Conservation (phyloP, 2,113 vertebrate genomes). For the Alosa alosa region DNA sequence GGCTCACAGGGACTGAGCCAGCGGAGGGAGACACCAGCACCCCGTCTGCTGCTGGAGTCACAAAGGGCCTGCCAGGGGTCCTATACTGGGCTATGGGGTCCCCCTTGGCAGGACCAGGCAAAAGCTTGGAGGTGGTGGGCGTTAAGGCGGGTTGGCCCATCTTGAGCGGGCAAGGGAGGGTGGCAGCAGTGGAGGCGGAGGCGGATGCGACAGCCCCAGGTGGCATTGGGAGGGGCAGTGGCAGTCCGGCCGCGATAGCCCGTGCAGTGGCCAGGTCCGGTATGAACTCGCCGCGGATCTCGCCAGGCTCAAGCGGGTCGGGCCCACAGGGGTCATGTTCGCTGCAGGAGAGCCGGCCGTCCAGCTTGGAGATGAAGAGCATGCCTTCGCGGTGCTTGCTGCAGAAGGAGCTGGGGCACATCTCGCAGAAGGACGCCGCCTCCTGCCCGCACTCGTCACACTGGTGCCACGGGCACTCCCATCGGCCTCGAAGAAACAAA, state of each 20-base stretch:
- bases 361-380: conserved; percentile 98
- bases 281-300: conserved; percentile 71
- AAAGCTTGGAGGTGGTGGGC: conserved; percentile 21
- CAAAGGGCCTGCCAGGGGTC: background rate
- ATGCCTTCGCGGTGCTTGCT: conserved; percentile 92
- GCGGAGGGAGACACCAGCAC: conserved; percentile 17
- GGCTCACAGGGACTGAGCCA: conserved; percentile 16
- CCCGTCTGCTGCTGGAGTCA: conserved; percentile 2
- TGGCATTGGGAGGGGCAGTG: background rate
- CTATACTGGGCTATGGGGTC: background rate
- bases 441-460: conserved; percentile 93
- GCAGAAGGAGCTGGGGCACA: conserved; percentile 98
- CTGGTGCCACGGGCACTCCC: conserved; percentile 99
- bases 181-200: conserved; percentile 21
- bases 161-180: conserved; percentile 50
- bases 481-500: conserved; percentile 78
- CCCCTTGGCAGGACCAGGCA: conserved; percentile 23
- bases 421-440: conserved; percentile 94
- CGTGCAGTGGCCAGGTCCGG: conserved; percentile 45
- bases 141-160: conserved; percentile 27
- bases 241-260: conserved; percentile 32
- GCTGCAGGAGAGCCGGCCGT: conserved; percentile 92
- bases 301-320: conserved; percentile 91
- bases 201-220: conserved; percentile 24
- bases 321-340: conserved; percentile 96